Percentiles rank a stretch among this genome's conserved stretches.
These are phyloP conservation scores for Stigmatopora argus DNA, from an alignment of 2,113 vertebrate genomes.

Conservation along the genomic window DNA sequence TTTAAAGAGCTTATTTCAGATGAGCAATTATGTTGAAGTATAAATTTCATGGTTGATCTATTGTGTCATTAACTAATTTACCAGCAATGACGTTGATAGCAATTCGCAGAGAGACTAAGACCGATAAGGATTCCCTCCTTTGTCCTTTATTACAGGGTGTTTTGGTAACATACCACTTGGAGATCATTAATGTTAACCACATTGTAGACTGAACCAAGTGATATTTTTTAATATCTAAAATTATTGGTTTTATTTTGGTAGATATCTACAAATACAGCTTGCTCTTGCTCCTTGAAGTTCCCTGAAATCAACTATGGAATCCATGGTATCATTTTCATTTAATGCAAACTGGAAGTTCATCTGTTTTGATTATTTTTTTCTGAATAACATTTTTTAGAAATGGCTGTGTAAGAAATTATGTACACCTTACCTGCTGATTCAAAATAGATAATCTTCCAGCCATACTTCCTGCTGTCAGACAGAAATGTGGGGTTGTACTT, in stretches of 20 bases:
- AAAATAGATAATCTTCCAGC: conserved; percentile 9
- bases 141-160: too few species aligned
- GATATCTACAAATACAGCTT: not conserved
- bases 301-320: not conserved
- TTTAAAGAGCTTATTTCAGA: not conserved
- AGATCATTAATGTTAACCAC: too few species aligned
- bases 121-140: too few species aligned
- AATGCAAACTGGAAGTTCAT: not conserved
- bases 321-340: not conserved
- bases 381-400: not conserved
- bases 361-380: not conserved
- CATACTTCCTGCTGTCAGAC: conserved; percentile 21
- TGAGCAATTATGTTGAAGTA: not conserved
- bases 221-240: too few species aligned
- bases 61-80: not conserved
- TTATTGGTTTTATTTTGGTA: not conserved
- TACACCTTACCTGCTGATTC: conserved; percentile 11
- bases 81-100: too few species aligned
- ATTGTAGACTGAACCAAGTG: too few species aligned
- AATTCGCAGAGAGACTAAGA: too few species aligned
- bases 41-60: not conserved
- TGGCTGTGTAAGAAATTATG: not conserved
- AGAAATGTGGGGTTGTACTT: conserved; percentile 13
- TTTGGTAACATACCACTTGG: not conserved
- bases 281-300: not conserved